Evolutionary conservation across 2,113 vertebrate species (phyloP), one percentile per base, ranked within the genome.

Genomic region (Nothobranchius furzeri): DNA sequence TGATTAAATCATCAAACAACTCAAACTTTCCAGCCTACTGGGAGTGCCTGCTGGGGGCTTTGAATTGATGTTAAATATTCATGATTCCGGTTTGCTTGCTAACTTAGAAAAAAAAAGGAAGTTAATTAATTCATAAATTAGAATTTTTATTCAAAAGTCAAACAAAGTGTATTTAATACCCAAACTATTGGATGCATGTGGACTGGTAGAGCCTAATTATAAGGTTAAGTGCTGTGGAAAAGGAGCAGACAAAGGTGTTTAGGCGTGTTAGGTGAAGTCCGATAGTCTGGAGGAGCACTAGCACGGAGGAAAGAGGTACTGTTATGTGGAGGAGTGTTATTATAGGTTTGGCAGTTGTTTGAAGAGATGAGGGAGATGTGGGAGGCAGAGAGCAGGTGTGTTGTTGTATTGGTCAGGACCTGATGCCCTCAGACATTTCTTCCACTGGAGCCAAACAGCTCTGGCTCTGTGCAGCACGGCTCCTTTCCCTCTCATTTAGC

Each of bases 311-410:
- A 50, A 60, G 68, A 53, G 57, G n/a, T 56, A 50, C 5, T 56
- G 70, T 68, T 83, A 81, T 74, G 37, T 52, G 68, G 76, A 51
- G 70, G 65, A 42, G 62, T 1, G 60, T 12, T 47, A 73, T 64
- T 52, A 60, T 64, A 57, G 64, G n/a, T 73, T 43, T 61, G 75
- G 72, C 70, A 68, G 67, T 45, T 57, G 62, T 69, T 70, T 30
- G 35, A 60, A 64, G 43, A 48, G 6, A 35, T 47, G 45, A 53
- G 9, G 55, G 65, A 66, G 72, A 57, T 8, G 42, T 25, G 64
- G 76, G 70, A 74, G 56, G 46, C 49, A 52, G 65, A 66, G 55
- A 64, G 53, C 85, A 85, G 79, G 73, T 75, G 81, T 57, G 65
- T 9, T 8, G 45, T 43, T 78, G 72, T 68, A 57, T 36, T 56